A percentile compares a stretch with the other conserved stretches of the same genome.
phyloP scores from a whole-genome alignment of 2,797 vertebrate species.

The Argya squamiceps region DNA sequence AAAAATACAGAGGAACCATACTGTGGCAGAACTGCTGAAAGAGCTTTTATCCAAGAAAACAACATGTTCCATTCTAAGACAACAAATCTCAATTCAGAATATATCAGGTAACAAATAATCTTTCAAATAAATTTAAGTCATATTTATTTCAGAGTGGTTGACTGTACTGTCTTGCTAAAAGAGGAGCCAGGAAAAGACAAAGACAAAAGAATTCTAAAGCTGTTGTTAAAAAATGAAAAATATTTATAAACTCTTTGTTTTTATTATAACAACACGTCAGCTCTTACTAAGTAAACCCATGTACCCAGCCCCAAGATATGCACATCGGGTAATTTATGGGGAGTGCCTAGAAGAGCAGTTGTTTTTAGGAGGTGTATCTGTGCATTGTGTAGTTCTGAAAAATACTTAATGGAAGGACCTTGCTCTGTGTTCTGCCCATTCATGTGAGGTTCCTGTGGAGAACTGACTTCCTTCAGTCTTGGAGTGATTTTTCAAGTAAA shows the following conservation, averaged over 20 bases:
- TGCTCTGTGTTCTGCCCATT: not conserved
- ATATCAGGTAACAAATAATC: not conserved
- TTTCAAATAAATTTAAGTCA: not conserved
- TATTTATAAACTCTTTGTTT: not conserved
- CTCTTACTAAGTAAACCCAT: not conserved
- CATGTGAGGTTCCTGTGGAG: accelerated
- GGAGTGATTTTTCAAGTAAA: not conserved
- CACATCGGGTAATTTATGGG: not conserved
- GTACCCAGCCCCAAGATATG: too few relatives aligned
- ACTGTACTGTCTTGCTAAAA: not conserved
- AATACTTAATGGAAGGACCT: not conserved
- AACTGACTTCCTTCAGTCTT: not conserved
- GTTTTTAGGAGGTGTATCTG: not conserved
- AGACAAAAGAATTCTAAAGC: not conserved
- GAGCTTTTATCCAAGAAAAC: not conserved
- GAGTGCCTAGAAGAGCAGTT: not conserved
- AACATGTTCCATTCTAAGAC: not conserved
- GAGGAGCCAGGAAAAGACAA: not conserved
- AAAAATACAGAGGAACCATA: not conserved
- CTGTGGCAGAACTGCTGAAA: not conserved
- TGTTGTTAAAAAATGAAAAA: not conserved
- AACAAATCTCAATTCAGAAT: not conserved
- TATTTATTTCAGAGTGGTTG: not conserved
- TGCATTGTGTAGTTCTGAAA: not conserved
- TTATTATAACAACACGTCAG: not conserved